Conservation (phyloP, 92 coral and sea anemone genomes). For the Umimayanthus kanabou region DNA sequence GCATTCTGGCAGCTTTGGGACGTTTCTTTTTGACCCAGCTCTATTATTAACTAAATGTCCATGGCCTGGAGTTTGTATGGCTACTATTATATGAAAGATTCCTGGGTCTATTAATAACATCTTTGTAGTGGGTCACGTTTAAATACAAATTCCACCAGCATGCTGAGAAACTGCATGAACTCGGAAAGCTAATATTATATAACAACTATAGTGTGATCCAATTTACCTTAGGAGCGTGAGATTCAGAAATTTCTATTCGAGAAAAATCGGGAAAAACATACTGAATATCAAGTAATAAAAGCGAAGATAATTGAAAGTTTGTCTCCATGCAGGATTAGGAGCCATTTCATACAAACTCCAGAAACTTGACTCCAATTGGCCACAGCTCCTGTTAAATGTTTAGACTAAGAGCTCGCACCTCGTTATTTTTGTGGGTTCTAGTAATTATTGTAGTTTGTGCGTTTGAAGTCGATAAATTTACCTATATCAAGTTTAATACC, state of each 20-base stretch:
- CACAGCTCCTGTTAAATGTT: background rate
- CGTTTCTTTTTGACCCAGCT: background rate
- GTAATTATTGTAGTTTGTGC: too few relatives aligned
- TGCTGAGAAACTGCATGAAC: background rate
- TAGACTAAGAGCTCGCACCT: background rate
- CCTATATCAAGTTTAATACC: background rate
- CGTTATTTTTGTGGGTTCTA: background rate
- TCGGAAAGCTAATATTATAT: background rate
- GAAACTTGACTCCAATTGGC: background rate
- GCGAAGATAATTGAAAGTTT: too few relatives aligned
- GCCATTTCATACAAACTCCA: background rate
- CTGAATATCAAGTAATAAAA: background rate
- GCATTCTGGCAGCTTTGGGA: background rate
- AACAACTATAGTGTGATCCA: background rate
- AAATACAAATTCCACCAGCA: background rate
- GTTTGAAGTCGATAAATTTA: background rate
- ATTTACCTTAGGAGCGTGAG: background rate
- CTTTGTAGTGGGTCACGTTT: background rate
- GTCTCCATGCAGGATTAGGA: background rate
- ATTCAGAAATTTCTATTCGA: background rate
- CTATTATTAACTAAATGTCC: slow-evolving; percentile 8
- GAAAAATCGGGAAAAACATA: background rate
- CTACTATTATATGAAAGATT: background rate
- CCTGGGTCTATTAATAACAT: slow-evolving; percentile 1
- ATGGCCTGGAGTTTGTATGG: background rate